These are phyloP conservation scores for Psittacula echo DNA, from an alignment of 2,797 vertebrate genomes.

Conservation along the genomic window DNA sequence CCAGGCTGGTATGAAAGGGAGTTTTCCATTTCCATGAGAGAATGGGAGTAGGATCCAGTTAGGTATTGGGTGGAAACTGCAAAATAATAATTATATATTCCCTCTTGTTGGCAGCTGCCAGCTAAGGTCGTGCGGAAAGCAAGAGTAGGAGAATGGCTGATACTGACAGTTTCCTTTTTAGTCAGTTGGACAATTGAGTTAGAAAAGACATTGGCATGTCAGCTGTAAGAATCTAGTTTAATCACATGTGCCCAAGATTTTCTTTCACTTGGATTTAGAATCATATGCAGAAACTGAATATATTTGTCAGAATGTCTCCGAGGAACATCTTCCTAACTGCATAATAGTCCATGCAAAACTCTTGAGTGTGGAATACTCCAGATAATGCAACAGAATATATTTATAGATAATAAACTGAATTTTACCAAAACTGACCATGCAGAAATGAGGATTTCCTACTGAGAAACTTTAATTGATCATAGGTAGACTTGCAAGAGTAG, in stretches of 20 bases:
- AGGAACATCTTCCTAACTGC: not conserved
- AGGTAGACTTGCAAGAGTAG: not conserved
- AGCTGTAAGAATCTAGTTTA: not conserved
- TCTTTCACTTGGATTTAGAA: not conserved
- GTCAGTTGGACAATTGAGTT: not conserved
- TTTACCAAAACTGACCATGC: not conserved
- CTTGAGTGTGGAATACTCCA: not conserved
- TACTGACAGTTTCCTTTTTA: not conserved
- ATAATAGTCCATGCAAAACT: not conserved
- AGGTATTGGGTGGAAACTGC: not conserved
- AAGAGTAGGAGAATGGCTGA: not conserved
- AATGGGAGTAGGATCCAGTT: not conserved
- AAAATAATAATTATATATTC: not conserved
- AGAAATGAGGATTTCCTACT: not conserved
- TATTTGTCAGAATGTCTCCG: not conserved
- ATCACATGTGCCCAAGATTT: not conserved
- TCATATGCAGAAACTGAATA: not conserved
- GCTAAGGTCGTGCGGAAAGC: not conserved
- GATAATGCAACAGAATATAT: not conserved
- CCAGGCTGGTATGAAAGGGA: not conserved
- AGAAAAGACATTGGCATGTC: not conserved
- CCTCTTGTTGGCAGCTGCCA: not conserved
- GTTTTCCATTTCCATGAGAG: not conserved
- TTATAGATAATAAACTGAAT: not conserved
- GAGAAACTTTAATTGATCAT: not conserved